Evolutionary conservation across 1,140 invertebrate species (phyloP), one percentile per base, ranked within the genome.

Genomic region (Andricus grossulariae): DNA sequence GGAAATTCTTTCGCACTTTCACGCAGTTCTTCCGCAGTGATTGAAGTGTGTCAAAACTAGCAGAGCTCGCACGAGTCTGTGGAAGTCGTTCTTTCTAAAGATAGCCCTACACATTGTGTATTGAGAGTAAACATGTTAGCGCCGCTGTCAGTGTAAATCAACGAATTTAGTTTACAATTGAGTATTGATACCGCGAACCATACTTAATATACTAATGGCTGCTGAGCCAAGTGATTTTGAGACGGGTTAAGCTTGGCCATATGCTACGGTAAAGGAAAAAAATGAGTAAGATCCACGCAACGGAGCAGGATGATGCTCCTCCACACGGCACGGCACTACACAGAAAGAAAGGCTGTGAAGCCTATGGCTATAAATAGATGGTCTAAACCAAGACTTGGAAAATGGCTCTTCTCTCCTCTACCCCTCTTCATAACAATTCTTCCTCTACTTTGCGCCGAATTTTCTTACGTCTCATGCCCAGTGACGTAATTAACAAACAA

Each of bases 301-400:
- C 77, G 82, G 78, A 86, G 78, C 77, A 84, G 82, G 83, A 88
- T 87, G 83, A 88, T 87, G 83, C 82, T 84, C 73, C 81, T 88
- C 79, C 82, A 80, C 80, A 81, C 80, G 80, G 82, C 82, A 88
- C 83, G 85, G 85, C 87, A 86, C 83, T 82, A 84, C 86, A 85
- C 78, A 82, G 85, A 89, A 86, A 89, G 85, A 87, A 87, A 89
- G 86, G 84, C 81, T 88, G 85, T 89, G 86, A 79, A 87, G 83
- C 86, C 85, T 88, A 83, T 57, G 72, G 83, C 85, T 91, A 91
- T 88, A 90, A 88, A 90, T 91, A 91, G 89, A 88, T 73, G 82
- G 83, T 89, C 90, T 90, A 91, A 91, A 91, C 89, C 86, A 88
- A 90, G 89, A 90, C 87, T 89, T 89, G 87, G 89, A 90, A 91